Conservation (phyloP, 1,140 invertebrate species). For the Penaeus indicus region DNA sequence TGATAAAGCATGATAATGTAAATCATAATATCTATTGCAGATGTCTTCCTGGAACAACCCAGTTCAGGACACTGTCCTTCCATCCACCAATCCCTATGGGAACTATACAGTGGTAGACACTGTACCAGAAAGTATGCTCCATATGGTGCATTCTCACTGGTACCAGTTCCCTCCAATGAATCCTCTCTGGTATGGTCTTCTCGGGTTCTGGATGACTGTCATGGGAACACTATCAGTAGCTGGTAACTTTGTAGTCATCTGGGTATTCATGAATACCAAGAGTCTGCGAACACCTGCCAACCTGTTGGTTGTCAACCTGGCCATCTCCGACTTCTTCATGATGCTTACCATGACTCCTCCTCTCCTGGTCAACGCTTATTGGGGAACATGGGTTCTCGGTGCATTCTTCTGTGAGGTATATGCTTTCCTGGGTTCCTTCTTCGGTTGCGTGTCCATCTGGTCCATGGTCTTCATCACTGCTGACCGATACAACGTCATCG, state of each 20-base stretch:
- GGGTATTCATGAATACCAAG: slow-evolving; percentile 85
- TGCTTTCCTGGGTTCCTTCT: slow-evolving; percentile 77
- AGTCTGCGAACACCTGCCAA: slow-evolving; percentile 85
- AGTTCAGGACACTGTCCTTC: background rate
- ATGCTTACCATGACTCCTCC: slow-evolving; percentile 76
- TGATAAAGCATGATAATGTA: too few species aligned
- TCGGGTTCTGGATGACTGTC: slow-evolving; percentile 81
- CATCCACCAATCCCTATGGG: slow-evolving; percentile 31
- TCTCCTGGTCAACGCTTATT: slow-evolving; percentile 83
- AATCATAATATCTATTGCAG: background rate
- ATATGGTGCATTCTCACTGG: background rate
- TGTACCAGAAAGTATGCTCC: slow-evolving; percentile 69
- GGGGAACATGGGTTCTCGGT: slow-evolving; percentile 70
- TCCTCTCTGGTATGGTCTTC: slow-evolving; percentile 83
- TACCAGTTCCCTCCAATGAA: slow-evolving; percentile 81
- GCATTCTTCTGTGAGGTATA: slow-evolving; percentile 86
- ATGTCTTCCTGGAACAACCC: too few species aligned
- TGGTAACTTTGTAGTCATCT: slow-evolving; percentile 89
- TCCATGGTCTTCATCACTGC: slow-evolving; percentile 8
- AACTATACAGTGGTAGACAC: slow-evolving; percentile 35
- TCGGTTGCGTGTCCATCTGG: slow-evolving; percentile 63
- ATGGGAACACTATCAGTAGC: slow-evolving; percentile 79
- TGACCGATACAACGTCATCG: slow-evolving; percentile 66
- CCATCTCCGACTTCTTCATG: slow-evolving; percentile 89
- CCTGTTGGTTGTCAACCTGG: slow-evolving; percentile 86